Evolutionary conservation across 2,113 vertebrate species (phyloP), one percentile per base, ranked within the genome.

Genomic region (Psittacula cyanocephala): DNA sequence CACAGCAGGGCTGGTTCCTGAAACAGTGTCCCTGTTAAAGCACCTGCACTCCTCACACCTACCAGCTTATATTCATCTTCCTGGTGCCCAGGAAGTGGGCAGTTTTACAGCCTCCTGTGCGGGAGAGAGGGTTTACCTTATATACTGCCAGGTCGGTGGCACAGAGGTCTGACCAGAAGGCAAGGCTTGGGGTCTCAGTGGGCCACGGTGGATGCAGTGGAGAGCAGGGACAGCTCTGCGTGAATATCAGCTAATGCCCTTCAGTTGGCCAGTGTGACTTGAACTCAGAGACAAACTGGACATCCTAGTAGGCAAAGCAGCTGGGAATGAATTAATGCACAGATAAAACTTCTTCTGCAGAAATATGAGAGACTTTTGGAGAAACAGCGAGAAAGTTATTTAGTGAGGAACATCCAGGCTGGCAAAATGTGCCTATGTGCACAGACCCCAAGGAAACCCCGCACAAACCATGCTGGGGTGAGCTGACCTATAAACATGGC

Each of bases 221-320:
- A 55, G 17, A 39, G 52, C 52, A 57, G 57, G 39, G 64, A 72
- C 47, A 68, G 3, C 13, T 52, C 47, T 3, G 0, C 46, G 57
- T 9, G 33, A 64, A 19, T 31, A 39, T 50, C 28, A 59, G 9
- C 44, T 23, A 43, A 79, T 2, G 1, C 1, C 1, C 10, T 27
- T 49, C 1, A 0, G 7, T 8, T 78, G 76, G 44, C 17, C 2
- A 2, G 37, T 8, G 22, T 62, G 64, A 17, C 8, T 70, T 44
- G 46, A 63, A 50, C 57, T 35, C 35, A 71, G n/a, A 55, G 43
- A 13, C 13, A 31, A 41, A 65, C 6, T 3, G 2, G 39, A 76
- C 27, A 50, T 33, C 3, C 2, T 3, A 65, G 28, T 1, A 65
- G n/a, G 43, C 37, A 79, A 75, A 85, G 43, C 2, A 79, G 35